Conservation (phyloP, 2,797 vertebrate genomes). For the Knipowitschia caucasica region DNA sequence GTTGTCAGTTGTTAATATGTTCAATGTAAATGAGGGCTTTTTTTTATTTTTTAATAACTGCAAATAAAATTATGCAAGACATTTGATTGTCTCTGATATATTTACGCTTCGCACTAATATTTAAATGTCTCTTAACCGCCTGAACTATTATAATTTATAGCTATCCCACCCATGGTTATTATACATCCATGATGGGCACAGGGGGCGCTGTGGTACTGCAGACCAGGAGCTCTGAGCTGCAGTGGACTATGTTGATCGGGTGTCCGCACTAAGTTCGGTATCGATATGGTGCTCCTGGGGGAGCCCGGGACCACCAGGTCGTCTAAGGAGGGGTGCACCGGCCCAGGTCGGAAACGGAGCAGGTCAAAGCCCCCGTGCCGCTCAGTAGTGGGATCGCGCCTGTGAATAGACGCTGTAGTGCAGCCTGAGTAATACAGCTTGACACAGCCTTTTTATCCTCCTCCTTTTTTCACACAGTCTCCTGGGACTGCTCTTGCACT, state of each 20-base stretch:
- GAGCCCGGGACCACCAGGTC: conserved; percentile 62
- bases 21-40: too few relatives aligned
- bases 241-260: conserved; percentile 61
- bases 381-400: conserved; percentile 69
- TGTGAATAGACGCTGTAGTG: conserved; percentile 59
- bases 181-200: too few relatives aligned
- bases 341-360: conserved; percentile 70
- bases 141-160: too few relatives aligned
- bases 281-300: conserved; percentile 60
- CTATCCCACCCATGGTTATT: too few relatives aligned
- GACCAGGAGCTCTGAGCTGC: conserved; percentile 63
- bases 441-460: background rate
- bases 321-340: conserved; percentile 65
- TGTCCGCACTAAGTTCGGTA: conserved; percentile 52
- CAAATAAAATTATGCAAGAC: too few relatives aligned
- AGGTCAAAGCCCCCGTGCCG: conserved; percentile 68
- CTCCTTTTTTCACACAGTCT: background rate
- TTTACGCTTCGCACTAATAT: too few relatives aligned
- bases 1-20: too few relatives aligned
- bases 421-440: conserved; percentile 51
- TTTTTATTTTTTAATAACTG: too few relatives aligned
- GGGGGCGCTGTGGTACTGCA: too few relatives aligned
- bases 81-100: too few relatives aligned
- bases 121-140: too few relatives aligned
- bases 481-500: too few relatives aligned